Base-by-base conservation (phyloP, 1,140 invertebrate genomes). In the Drosophila nasuta region DNA sequence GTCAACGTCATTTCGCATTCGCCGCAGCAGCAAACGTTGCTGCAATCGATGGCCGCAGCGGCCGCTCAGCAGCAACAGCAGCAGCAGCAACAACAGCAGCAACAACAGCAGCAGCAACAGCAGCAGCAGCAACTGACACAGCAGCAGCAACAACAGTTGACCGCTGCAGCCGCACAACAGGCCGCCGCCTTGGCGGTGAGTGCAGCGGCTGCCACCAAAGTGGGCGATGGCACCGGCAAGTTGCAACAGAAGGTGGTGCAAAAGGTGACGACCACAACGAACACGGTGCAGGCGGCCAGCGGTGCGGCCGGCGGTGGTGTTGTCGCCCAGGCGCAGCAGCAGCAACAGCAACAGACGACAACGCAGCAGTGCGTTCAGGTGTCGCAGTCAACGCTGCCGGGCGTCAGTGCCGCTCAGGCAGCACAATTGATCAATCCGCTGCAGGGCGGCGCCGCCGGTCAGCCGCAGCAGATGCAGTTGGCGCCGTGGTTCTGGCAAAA, bases 1-100 rank as follows among this genome's bases (percentile, higher is more conserved):
- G 93, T 96, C 2, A 93, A 93, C 54, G 95, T 97, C 1, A 94
- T 97, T 68, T 96, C 95, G 77, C 96, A 95, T 17, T 95, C 96
- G 71, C 95, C 96, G 35, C 92, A 92, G 73, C 83, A 92, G 68
- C 92, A 92, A 64, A 91, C 72, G 45, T 68, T 93, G 30, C 57
- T 93, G 3, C 90, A 92, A 54, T 90, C 85, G 13, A 91, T 92
- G 85, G 79, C 73, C 3, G 81, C 81, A n/a, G 79, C 78, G 5
- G 85, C 86, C 5, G 79, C 85, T 13, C 81, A 86, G 15, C 77
- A 86, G 56, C 86, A 91, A 20, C 85, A 89, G 73, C 95, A 95
- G 13, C 92, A 92, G 60, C 81, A 91, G 7, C 88, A 91, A n/a
- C 74, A 78, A 3, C 80, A 83, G 13, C 87, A 88, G 38, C 87